Conservation (phyloP, 1,140 invertebrate species). For the Eumeta japonica region DNA sequence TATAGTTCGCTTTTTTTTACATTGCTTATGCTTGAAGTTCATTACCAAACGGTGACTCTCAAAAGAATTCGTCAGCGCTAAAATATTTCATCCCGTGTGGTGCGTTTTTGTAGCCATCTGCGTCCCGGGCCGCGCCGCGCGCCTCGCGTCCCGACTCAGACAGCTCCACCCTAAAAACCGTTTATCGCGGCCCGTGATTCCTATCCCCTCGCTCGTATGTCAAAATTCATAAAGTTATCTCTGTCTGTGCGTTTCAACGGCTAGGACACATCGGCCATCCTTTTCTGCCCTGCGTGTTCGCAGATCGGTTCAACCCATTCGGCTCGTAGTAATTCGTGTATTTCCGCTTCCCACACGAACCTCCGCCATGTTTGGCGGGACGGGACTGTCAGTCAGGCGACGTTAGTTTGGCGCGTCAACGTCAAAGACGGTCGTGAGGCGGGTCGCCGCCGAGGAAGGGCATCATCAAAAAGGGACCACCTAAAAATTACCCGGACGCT, state of each 20-base stretch:
- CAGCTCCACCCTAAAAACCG: slow-evolving; percentile 56
- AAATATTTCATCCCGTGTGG: slow-evolving; percentile 47
- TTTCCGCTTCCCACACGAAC: slow-evolving; percentile 54
- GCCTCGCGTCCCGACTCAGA: slow-evolving; percentile 49
- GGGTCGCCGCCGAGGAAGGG: too few relatives aligned
- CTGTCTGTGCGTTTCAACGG: slow-evolving; percentile 36
- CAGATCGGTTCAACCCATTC: slow-evolving; percentile 44
- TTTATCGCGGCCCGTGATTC: slow-evolving; percentile 43
- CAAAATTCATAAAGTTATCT: slow-evolving; percentile 38
- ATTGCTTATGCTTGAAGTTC: too few relatives aligned
- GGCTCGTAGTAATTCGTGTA: slow-evolving; percentile 48
- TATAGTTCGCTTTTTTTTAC: too few relatives aligned
- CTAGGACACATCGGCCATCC: slow-evolving; percentile 45
- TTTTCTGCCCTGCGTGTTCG: slow-evolving; percentile 33
- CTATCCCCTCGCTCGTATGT: slow-evolving; percentile 40
- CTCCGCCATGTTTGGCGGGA: slow-evolving; percentile 52
- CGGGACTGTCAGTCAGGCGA: slow-evolving; percentile 51
- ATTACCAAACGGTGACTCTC: too few relatives aligned
- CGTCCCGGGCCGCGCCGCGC: too few relatives aligned
- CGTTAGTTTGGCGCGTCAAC: slow-evolving; percentile 54
- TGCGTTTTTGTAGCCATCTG: slow-evolving; percentile 56
- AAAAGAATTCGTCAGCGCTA: too few relatives aligned
- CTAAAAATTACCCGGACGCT: too few relatives aligned
- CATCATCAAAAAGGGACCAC: too few relatives aligned
- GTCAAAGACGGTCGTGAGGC: too few relatives aligned